A percentile compares a stretch with the other conserved stretches of the same genome.
Evolutionary conservation across 2,888 invertebrate species (phyloP).

Genomic region (Thecocarcelia acutangulata): DNA sequence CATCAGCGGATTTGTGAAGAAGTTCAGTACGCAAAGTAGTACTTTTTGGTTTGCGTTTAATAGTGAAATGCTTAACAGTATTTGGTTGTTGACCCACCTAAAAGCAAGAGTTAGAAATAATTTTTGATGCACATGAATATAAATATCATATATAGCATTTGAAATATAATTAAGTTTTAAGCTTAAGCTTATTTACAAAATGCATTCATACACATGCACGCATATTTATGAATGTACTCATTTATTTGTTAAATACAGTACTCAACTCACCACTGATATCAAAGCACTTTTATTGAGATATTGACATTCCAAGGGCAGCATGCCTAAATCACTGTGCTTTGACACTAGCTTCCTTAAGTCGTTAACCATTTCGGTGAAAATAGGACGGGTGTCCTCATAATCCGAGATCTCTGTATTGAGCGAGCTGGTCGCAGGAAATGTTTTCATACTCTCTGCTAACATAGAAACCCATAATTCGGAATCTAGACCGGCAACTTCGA

Average conservation of each 20-base stretch:
- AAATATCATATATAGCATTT: too few species aligned
- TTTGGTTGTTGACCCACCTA: slow-evolving; percentile 91
- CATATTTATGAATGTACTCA: background rate
- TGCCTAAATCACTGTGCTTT: slow-evolving; percentile 91
- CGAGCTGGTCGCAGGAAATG: slow-evolving; percentile 93
- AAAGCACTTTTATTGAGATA: slow-evolving; percentile 97
- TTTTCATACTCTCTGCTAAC: slow-evolving; percentile 96
- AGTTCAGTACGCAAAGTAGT: slow-evolving; percentile 94
- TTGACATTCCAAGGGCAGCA: slow-evolving; percentile 97
- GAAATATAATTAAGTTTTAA: too few species aligned
- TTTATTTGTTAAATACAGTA: slow-evolving; percentile 6
- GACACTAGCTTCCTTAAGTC: slow-evolving; percentile 91
- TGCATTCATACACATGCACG: background rate
- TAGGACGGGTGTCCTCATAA: slow-evolving; percentile 93
- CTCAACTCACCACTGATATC: slow-evolving; percentile 87
- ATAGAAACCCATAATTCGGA: slow-evolving; percentile 98
- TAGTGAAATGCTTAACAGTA: slow-evolving; percentile 94
- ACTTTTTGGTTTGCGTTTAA: slow-evolving; percentile 97
- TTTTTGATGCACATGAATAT: too few species aligned
- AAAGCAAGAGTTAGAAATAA: slow-evolving; percentile 44
- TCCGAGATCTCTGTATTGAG: slow-evolving; percentile 94
- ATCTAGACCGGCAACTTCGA: slow-evolving; percentile 95
- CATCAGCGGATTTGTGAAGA: slow-evolving; percentile 94
- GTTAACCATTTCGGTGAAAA: slow-evolving; percentile 93
- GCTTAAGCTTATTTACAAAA: background rate